Percentiles rank a stretch among this genome's conserved stretches.
These are phyloP conservation scores for Melanotaenia nigrans DNA, from an alignment of 2,797 vertebrate species.

Conservation along the genomic window DNA sequence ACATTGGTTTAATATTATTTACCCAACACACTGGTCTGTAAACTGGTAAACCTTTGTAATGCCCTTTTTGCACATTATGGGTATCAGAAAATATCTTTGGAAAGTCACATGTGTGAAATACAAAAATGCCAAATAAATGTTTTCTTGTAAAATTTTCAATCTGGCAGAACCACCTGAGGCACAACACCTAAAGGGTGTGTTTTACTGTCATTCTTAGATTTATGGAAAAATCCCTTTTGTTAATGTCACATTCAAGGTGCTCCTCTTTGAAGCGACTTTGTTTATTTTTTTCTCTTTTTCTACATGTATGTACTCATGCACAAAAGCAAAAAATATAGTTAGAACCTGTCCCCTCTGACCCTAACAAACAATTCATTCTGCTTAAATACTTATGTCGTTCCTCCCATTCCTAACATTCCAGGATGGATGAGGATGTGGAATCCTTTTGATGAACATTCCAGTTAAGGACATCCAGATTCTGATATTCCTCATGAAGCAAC, in stretches of 20 bases:
- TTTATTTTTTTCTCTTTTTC: not conserved
- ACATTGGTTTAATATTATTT: not conserved
- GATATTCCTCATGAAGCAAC: conserved; percentile 5
- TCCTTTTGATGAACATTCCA: conserved; percentile 56
- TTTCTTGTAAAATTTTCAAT: conserved; percentile 29
- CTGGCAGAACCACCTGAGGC: conserved; percentile 30
- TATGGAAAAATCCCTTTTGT: not conserved
- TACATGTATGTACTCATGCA: not conserved
- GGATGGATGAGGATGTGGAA: conserved; percentile 24
- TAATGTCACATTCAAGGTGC: not conserved
- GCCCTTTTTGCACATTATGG: not conserved
- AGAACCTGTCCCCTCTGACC: conserved; percentile 9
- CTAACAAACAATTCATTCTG: conserved; percentile 17
- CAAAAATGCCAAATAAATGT: not conserved
- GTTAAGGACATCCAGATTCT: conserved; percentile 20
- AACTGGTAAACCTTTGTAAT: not conserved
- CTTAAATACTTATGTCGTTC: conserved; percentile 48
- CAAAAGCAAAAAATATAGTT: not conserved
- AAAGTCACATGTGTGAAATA: not conserved
- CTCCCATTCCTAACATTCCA: conserved; percentile 52
- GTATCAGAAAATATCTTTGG: not conserved
- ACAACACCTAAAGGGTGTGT: not conserved
- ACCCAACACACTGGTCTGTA: not conserved
- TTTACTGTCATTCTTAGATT: not conserved
- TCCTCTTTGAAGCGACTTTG: not conserved